phyloP scores from a whole-genome alignment of 2,888 invertebrate species.

The Euphydryas editha region DNA sequence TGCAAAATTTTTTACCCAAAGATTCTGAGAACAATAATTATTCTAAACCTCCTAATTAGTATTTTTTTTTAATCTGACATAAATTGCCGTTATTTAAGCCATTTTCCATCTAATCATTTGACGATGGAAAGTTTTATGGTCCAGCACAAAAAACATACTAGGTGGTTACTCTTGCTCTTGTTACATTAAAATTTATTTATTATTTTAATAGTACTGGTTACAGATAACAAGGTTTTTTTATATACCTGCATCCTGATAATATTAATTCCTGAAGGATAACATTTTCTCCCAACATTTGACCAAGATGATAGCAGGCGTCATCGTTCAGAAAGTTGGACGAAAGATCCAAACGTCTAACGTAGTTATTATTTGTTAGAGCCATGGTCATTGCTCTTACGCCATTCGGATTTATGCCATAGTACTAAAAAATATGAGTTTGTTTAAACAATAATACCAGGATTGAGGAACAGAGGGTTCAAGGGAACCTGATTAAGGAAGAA shows the following conservation, averaged over 20 bases:
- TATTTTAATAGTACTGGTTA: not conserved
- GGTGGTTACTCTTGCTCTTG: too few relatives aligned
- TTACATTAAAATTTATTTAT: too few relatives aligned
- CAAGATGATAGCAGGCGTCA: conserved; percentile 58
- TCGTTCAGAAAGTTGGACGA: conserved; percentile 51
- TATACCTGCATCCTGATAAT: conserved; percentile 52
- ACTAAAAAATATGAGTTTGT: conserved; percentile 16
- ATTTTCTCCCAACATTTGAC: conserved; percentile 51
- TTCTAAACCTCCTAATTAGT: too few relatives aligned
- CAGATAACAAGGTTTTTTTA: too few relatives aligned
- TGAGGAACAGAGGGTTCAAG: not conserved
- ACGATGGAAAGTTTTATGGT: too few relatives aligned
- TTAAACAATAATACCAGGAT: not conserved
- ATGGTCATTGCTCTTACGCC: conserved; percentile 53
- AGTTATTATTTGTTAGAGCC: conserved; percentile 49
- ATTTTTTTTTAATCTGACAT: too few relatives aligned
- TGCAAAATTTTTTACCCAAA: too few relatives aligned
- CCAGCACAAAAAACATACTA: too few relatives aligned
- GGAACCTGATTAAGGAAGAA: not conserved
- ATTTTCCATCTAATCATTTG: too few relatives aligned
- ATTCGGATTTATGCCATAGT: conserved; percentile 40
- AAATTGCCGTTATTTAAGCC: too few relatives aligned
- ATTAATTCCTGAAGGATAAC: conserved; percentile 49
- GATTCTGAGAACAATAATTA: too few relatives aligned
- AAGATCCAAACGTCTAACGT: conserved; percentile 51